These are phyloP conservation scores for Neoascia interrupta DNA, from an alignment of 2,888 invertebrate genomes.

Conservation along the genomic window DNA sequence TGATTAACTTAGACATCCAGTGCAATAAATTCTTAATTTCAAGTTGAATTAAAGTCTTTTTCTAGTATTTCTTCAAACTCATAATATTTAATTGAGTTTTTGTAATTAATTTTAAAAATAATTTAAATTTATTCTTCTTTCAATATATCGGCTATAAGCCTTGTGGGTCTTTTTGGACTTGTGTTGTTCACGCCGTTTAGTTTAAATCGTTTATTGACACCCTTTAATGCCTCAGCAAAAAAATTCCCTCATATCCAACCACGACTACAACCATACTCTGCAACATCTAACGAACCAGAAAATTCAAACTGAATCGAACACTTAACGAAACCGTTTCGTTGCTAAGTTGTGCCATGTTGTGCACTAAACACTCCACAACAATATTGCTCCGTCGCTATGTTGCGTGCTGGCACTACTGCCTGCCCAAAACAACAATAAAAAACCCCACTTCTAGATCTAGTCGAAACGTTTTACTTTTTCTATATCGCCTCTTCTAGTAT, in stretches of 20 bases:
- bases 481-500: constrained; percentile 1
- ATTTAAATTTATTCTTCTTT: not conserved
- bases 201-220: too few relatives aligned
- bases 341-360: constrained; percentile 51
- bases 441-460: constrained; percentile 8
- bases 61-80: not conserved
- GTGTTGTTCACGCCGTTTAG: too few relatives aligned
- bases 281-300: constrained; percentile 38
- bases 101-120: not conserved
- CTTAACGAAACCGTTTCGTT: constrained; percentile 60
- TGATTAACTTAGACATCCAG: not conserved
- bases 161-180: too few relatives aligned
- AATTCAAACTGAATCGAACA: constrained; percentile 48
- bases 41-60: not conserved
- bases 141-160: too few relatives aligned
- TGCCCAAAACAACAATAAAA: constrained; percentile 7
- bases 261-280: not conserved
- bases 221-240: too few relatives aligned
- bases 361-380: constrained; percentile 42
- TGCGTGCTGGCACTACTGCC: constrained; percentile 12
- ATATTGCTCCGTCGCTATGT: constrained; percentile 63
- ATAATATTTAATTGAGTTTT: not conserved
- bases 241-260: not conserved
- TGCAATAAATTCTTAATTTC: not conserved
- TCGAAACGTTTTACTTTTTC: too few relatives aligned